Evolutionary conservation across 2,113 vertebrate species (phyloP).

Genomic region (Stegastes partitus): DNA sequence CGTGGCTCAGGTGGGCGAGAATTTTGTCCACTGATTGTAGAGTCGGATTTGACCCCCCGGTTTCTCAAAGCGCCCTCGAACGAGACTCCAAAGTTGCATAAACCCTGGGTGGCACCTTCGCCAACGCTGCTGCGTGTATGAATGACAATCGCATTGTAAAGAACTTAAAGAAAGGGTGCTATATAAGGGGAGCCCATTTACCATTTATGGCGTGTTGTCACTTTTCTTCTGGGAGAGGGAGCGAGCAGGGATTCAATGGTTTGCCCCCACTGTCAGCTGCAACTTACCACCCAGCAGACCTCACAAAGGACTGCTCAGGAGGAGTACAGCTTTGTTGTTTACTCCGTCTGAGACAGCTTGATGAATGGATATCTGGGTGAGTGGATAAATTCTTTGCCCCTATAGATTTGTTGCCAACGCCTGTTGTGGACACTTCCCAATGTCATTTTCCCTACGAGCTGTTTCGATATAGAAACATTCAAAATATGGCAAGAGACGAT

Average conservation of each 20-base stretch:
- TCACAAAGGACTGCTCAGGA: constrained; percentile 36
- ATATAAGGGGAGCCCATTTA: too few relatives aligned
- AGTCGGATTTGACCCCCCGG: too few relatives aligned
- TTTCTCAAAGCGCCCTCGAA: too few relatives aligned
- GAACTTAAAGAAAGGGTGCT: too few relatives aligned
- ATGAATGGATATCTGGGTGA: constrained; percentile 67
- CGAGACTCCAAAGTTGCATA: too few relatives aligned
- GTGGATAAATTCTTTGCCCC: constrained; percentile 56
- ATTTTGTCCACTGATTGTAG: too few relatives aligned
- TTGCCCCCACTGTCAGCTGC: constrained; percentile 60
- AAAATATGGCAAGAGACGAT: constrained; percentile 31
- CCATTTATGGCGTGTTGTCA: constrained; percentile 47
- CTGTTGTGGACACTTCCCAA: constrained; percentile 25
- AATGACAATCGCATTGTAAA: too few relatives aligned
- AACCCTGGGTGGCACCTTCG: too few relatives aligned
- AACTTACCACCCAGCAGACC: constrained; percentile 39
- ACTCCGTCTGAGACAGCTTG: constrained; percentile 65
- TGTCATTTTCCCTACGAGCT: constrained; percentile 24
- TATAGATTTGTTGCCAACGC: constrained; percentile 48
- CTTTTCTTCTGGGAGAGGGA: constrained; percentile 53
- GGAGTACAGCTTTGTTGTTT: constrained; percentile 59
- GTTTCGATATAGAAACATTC: constrained; percentile 57
- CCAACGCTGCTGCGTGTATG: too few relatives aligned
- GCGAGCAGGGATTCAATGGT: constrained; percentile 53
- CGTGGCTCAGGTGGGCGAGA: too few relatives aligned